A percentile compares a stretch with the other conserved stretches of the same genome.
Conservation (phyloP, 1,140 invertebrate genomes). For the Pseudoatta argentina region DNA sequence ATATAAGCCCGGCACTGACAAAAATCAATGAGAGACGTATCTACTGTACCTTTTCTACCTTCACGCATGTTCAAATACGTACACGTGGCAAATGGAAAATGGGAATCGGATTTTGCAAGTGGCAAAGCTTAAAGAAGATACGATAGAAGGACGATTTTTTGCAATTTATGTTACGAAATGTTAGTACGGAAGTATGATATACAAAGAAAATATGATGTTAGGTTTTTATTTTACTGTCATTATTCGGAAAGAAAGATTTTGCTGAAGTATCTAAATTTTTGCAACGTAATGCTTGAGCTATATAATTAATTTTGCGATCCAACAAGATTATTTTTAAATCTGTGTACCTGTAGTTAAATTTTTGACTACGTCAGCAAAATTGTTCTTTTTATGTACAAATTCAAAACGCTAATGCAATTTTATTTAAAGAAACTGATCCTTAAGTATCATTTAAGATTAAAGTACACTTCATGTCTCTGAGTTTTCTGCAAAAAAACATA, state of each 20-base stretch:
- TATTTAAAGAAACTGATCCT: neutral
- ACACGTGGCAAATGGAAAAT: neutral
- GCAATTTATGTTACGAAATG: neutral
- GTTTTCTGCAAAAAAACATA: neutral
- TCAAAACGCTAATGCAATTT: neutral
- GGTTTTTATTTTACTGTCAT: neutral
- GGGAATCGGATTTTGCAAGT: neutral
- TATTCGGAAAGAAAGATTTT: too few relatives aligned
- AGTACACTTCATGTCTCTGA: too few relatives aligned
- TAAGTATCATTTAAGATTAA: neutral
- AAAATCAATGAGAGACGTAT: slow-evolving; percentile 55
- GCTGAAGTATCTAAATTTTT: too few relatives aligned
- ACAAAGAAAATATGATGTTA: neutral
- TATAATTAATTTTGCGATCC: too few relatives aligned
- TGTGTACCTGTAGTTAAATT: too few relatives aligned
- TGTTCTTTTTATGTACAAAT: neutral
- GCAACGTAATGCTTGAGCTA: too few relatives aligned
- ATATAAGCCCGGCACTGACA: slow-evolving; percentile 31
- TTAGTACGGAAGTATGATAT: neutral
- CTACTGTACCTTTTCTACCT: too few relatives aligned
- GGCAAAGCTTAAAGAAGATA: neutral
- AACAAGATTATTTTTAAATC: too few relatives aligned
- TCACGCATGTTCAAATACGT: neutral
- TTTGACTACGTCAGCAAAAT: too few relatives aligned
- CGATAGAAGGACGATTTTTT: neutral